These are phyloP conservation scores for Sterna hirundo DNA, from an alignment of 2,113 vertebrate species.

Conservation along the genomic window DNA sequence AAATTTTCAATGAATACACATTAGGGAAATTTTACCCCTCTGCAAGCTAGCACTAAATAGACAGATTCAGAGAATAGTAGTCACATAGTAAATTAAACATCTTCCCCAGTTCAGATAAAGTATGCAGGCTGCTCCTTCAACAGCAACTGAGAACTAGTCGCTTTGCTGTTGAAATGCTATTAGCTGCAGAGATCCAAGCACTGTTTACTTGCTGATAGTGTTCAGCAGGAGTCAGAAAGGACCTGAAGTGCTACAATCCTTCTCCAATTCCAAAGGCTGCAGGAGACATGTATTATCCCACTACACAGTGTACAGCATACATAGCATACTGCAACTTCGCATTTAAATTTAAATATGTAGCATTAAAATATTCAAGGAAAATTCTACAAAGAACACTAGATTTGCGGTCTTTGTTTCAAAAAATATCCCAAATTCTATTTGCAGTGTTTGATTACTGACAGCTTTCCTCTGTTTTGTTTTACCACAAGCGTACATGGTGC, in stretches of 20 bases:
- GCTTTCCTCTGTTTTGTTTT: not conserved
- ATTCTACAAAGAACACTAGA: not conserved
- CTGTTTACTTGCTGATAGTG: not conserved
- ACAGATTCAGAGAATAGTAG: not conserved
- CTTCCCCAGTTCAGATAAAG: not conserved
- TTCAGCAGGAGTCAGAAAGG: not conserved
- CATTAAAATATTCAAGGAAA: not conserved
- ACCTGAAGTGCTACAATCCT: not conserved
- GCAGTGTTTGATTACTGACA: not conserved
- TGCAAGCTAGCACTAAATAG: not conserved
- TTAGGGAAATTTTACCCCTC: not conserved
- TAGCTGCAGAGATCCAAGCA: not conserved
- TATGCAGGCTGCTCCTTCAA: not conserved
- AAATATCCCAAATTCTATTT: not conserved
- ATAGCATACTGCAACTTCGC: not conserved
- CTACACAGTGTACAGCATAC: not conserved
- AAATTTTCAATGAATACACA: not conserved
- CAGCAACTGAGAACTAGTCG: not conserved
- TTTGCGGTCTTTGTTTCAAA: not conserved
- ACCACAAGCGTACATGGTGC: not conserved
- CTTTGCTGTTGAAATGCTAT: not conserved
- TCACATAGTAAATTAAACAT: not conserved
- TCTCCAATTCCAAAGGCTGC: not conserved
- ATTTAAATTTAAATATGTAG: not conserved
- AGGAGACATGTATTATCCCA: not conserved